Base-by-base conservation (phyloP, 2,113 vertebrate species). In the Melospiza melodia region DNA sequence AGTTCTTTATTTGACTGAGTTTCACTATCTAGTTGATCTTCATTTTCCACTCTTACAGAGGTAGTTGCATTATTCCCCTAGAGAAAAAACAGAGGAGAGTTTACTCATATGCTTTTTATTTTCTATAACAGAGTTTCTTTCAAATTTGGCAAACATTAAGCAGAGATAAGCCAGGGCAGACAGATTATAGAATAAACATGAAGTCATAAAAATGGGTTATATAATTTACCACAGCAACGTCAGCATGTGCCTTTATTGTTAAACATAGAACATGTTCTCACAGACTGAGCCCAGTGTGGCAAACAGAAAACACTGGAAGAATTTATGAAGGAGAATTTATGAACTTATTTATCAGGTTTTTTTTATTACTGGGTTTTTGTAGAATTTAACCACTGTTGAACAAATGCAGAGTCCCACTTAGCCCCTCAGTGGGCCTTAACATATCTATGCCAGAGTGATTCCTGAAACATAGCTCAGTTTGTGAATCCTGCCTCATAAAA, bases 61-160 rank as follows among this genome's bases (percentile, higher is more conserved):
- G 95, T 88, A 96, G 96, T 89, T 97, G 75, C 94, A 87, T 97
- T 71, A 93, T 86, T 73, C 74, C 91, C 89, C 98, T 98, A 83
- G 35, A 95, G 49, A 54, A 85, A 80, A 77, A 92, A 88, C 7
- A 58, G 15, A 91, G 39, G 24, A 0, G 2, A 76, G 12, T 77
- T 73, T 71, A 96, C 22, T 65, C 27, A n/a, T 2, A 1, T 41
- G 15, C 44, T 88, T 84, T n/a, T 48, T 52, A 22, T 55, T 69
- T 95, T 75, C 59, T 68, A 37, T 22, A 76, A 46, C 1, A 24
- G 12, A 66, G 33, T 43, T 93, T 68, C 10, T 61, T 77, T 76
- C 57, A 86, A 61, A 75, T 54, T 14, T 76, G 23, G 33, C 35
- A 92, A 17, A 43, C 13, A 39, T 9, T 25, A 84, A 85, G 39